These are phyloP conservation scores for Hormaphis cornu DNA, from an alignment of 1,140 invertebrate genomes.

Conservation along the genomic window DNA sequence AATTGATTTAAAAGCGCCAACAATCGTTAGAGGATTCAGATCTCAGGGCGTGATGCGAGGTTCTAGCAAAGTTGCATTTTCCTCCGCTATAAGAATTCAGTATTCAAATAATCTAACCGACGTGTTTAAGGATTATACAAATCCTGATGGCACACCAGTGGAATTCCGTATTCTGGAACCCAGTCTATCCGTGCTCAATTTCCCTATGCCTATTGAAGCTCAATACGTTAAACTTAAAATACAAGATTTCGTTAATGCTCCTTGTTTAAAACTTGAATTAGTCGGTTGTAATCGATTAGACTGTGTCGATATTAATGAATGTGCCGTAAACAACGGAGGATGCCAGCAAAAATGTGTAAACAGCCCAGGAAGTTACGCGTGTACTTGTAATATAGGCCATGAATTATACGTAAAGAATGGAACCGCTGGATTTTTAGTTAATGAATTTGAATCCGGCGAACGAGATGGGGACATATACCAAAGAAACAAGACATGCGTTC, in stretches of 20 bases:
- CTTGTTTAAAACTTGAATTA: conserved; percentile 82
- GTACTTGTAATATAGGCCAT: conserved; percentile 84
- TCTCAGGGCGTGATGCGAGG: conserved; percentile 72
- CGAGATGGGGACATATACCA: conserved; percentile 80
- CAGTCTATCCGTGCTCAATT: conserved; percentile 75
- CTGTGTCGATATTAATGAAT: conserved; percentile 89
- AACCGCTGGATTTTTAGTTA: conserved; percentile 79
- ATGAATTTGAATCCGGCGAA: conserved; percentile 71
- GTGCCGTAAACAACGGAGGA: conserved; percentile 76
- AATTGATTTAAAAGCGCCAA: conserved; percentile 81
- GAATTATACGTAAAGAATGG: conserved; percentile 83
- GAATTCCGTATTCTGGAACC: conserved; percentile 81
- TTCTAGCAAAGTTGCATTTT: conserved; percentile 73
- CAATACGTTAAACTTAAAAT: conserved; percentile 79
- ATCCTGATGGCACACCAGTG: conserved; percentile 83
- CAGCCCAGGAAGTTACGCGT: conserved; percentile 73
- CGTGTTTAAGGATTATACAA: conserved; percentile 79
- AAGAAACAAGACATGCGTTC: conserved; percentile 90
- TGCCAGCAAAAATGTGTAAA: conserved; percentile 92
- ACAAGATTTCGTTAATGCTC: conserved; percentile 71
- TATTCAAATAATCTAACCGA: conserved; percentile 84
- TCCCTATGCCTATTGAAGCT: conserved; percentile 85
- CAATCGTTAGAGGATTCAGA: conserved; percentile 77
- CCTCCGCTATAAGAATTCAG: conserved; percentile 73
- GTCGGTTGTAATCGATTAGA: conserved; percentile 87